Evolutionary conservation across 2,888 invertebrate species (phyloP), one percentile per base, ranked within the genome.

Genomic region (Troides aeacus): DNA sequence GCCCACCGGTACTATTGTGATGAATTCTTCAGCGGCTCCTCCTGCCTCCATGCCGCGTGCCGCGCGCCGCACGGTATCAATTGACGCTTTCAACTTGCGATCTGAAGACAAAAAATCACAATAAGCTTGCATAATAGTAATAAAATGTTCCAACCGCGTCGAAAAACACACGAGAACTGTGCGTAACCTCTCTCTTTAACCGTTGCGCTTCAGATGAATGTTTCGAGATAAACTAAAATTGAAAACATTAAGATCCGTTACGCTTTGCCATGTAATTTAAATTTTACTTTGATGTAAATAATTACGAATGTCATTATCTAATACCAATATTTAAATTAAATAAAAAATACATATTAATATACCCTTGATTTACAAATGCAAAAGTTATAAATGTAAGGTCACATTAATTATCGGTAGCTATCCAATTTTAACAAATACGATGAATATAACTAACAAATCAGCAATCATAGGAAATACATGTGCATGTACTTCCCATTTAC

Each of bases 1-100:
- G 76, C 93, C 94, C 73, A 94, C 94, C 76, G 93, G 92, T 74
- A 94, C 94, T 74, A 94, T 94, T 72, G 94, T 94, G 78, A 94
- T 93, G 79, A 94, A 94, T 81, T 93, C 93, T 75, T 93, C 93
- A 71, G 79, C 88, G 80, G 82, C 82, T 79, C 81, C 84, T 79
- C 88, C 88, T 78, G 90, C 85, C 89, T 92, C 92, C 92, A 92
- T 92, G 74, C 87, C 90, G 89, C 84, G 88, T 81, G 77, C 78
- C 81, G 85, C 85, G 84, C 84, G 81, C 79, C 77, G 81, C 80
- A 79, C 77, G 75, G 77, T 79, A 75, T 79, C 76, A 78, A 78
- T 78, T 77, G 79, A 83, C 79, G 81, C 84, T 85, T 82, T 83
- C 81, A 76, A 80, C 78, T 80, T 79, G 74, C 80, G 81, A 88